Evolutionary conservation across 2,888 invertebrate genomes (phyloP), one percentile per base, ranked within the genome.

Genomic region (Lasiommata megera): DNA sequence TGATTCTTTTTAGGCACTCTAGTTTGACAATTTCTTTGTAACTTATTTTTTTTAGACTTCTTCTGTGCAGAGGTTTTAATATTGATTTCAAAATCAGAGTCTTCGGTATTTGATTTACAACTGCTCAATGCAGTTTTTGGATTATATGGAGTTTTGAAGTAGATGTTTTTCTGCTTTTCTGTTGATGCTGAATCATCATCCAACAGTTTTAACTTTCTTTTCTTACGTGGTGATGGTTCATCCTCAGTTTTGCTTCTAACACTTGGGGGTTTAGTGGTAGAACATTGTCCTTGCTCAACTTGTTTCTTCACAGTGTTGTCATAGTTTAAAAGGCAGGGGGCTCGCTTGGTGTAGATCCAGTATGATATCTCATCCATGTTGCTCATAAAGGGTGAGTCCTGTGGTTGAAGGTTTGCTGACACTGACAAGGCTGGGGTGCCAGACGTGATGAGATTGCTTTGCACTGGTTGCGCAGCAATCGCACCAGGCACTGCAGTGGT

Each of bases 281-380:
- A 79, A 65, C 76, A 72, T 37, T 79, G 78, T 29, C 77, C 76
- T 66, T 75, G 72, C 58, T 76, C 79, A 61, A 64, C 69, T 59
- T 76, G 77, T 58, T 76, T 81, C 61, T 79, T 84, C 36, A 77
- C 68, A 36, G 74, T 66, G 68, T 79, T 82, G 46, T 88, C 86
- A 76, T 83, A 85, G 67, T 80, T 80, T 67, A 82, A 80, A 37
- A 90, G 83, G 76, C 90, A 91, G 0, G 91, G 91, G 11, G 91
- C 86, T 69, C 86, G 75, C 63, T 85, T 85, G 1, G 91, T 89
- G 65, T 79, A 77, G 29, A 91, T 77, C 91, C 91, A 91, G 65
- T 80, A 89, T 1, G 82, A 72, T 73, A 91, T 90, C 70, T 90
- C 90, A 63, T 90, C 89, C 85, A 89, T 88, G 63, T 77, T 80